These are phyloP conservation scores for Periophthalmus modestus DNA, from an alignment of 2,113 vertebrate genomes.

Conservation along the genomic window DNA sequence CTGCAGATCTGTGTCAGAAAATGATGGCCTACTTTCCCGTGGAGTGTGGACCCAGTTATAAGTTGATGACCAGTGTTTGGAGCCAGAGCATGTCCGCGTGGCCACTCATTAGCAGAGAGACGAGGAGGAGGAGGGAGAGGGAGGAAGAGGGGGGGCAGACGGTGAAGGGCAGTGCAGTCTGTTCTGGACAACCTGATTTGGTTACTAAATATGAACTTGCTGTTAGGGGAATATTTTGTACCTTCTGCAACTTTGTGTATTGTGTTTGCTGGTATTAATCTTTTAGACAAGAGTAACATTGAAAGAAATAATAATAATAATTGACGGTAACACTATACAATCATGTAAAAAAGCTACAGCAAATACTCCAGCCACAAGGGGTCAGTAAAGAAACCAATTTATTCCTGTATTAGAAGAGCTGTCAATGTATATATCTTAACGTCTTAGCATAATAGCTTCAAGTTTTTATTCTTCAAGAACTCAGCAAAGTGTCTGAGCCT, in stretches of 20 bases:
- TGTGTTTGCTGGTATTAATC: no score
- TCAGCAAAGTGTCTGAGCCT: no score
- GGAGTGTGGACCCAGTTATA: conserved; percentile 45
- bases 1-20: conserved; percentile 25
- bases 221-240: not conserved
- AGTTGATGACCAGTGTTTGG: conserved; percentile 53
- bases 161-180: conserved; percentile 32
- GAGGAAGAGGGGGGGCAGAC: conserved; percentile 7
- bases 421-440: not conserved
- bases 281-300: not conserved
- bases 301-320: no score
- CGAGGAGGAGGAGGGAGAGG: not conserved
- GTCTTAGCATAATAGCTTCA: no score
- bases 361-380: not conserved
- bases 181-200: conserved; percentile 17
- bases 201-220: not conserved
- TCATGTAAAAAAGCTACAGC: not conserved
- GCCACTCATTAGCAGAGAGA: conserved; percentile 41
- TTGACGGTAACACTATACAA: no score
- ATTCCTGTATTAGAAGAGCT: not conserved
- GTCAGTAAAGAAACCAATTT: not conserved
- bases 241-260: not conserved
- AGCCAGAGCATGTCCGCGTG: conserved; percentile 50
- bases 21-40: conserved; percentile 61
- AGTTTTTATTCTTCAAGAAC: no score